phyloP scores from a whole-genome alignment of 2,113 vertebrate species.

The Otus sunia region DNA sequence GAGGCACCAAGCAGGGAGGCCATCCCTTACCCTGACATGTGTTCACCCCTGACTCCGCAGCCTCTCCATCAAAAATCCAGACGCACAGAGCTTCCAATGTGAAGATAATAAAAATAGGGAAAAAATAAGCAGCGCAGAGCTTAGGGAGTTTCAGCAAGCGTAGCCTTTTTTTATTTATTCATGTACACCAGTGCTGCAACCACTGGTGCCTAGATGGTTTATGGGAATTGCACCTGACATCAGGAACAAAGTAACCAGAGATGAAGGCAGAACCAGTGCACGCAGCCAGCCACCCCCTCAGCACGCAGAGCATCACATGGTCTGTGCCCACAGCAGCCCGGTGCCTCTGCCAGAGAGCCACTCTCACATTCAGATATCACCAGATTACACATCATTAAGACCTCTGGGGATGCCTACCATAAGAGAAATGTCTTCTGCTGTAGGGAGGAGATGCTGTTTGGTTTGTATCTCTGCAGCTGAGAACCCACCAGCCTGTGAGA shows the following conservation, averaged over 20 bases:
- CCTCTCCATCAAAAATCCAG: not conserved
- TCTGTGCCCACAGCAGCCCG: fast-evolving
- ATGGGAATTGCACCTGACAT: not conserved
- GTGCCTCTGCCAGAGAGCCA: not conserved
- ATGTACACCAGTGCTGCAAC: fast-evolving
- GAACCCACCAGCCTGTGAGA: not conserved
- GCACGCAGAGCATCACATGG: fast-evolving
- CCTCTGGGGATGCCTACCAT: no score
- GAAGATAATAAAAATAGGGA: not conserved
- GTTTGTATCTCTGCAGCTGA: not conserved
- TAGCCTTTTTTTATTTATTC: not conserved
- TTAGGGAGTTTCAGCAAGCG: not conserved
- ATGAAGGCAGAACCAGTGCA: fast-evolving
- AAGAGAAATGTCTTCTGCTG: not conserved
- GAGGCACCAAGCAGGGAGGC: not conserved
- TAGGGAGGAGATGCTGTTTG: not conserved
- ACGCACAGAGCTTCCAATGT: not conserved
- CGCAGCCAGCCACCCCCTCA: not conserved
- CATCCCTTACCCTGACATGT: not conserved
- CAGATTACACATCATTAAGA: fast-evolving
- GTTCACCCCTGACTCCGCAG: fast-evolving
- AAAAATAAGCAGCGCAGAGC: not conserved
- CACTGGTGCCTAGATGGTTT: not conserved
- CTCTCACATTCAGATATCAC: no score
- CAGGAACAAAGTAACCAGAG: not conserved